Percentiles rank a stretch among this genome's conserved stretches.
These are phyloP conservation scores for Eunapius fragilis DNA, from an alignment of 37 sponge, comb jelly and placozoan genomes.

Conservation along the genomic window DNA sequence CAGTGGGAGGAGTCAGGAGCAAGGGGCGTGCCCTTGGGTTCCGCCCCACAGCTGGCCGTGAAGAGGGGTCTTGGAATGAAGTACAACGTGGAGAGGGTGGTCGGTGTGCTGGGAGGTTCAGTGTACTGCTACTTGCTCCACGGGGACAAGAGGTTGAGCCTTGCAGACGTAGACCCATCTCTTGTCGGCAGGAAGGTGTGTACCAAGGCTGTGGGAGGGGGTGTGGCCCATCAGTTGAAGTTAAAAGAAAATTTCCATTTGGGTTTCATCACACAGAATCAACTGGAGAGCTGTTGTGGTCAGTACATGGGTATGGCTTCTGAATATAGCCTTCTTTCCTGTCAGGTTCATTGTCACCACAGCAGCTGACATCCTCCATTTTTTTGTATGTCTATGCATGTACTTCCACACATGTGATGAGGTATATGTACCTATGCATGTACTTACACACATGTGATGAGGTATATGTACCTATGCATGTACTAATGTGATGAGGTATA, in stretches of 20 bases:
- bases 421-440: not conserved
- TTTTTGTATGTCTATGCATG: constrained; percentile 30
- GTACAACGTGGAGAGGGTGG: constrained; percentile 83
- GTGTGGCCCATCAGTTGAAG: constrained; percentile 1
- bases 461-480: no score
- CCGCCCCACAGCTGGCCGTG: constrained; percentile 57
- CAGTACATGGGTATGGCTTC: constrained; percentile 45
- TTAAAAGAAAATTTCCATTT: no score
- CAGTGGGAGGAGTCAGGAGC: constrained; percentile 72
- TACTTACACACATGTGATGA: not conserved
- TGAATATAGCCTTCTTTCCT: constrained; percentile 53
- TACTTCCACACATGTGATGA: not conserved
- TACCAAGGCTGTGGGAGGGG: constrained; percentile 83
- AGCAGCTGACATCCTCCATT: constrained; percentile 43
- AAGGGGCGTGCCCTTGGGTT: constrained; percentile 72
- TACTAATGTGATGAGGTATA: constrained; percentile 1
- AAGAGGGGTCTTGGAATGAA: constrained; percentile 74
- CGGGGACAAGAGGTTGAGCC: constrained; percentile 24
- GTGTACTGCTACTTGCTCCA: constrained; percentile 43
- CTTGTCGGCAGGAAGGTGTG: constrained; percentile 82
- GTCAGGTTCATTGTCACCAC: constrained; percentile 44
- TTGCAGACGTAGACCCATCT: constrained; percentile 21
- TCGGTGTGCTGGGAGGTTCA: constrained; percentile 91
- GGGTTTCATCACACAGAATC: no score
- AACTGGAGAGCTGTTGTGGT: no score